Evolutionary conservation across 2,888 invertebrate species (phyloP), one percentile per base, ranked within the genome.

Genomic region (Tachina grossa): DNA sequence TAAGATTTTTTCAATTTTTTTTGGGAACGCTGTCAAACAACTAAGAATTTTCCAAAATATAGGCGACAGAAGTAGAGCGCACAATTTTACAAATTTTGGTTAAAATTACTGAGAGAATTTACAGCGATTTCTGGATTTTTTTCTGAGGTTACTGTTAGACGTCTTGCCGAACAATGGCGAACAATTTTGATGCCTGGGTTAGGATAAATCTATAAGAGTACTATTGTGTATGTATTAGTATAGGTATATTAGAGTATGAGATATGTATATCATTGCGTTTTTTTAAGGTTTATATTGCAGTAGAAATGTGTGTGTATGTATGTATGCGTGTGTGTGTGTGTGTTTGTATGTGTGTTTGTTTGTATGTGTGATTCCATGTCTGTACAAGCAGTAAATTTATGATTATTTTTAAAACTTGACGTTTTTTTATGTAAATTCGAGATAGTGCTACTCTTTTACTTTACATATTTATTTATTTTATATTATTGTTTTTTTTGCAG

Each of bases 391-490:
- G 65, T 55, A 61, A 74, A 74, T 83, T 69, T 74, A 59, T 43
- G 41, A 57, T 47, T 71, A 57, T 72, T 59, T 77, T 31, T 55
- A 22, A 49, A 59, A 78, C 9, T n/a, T 39, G 45, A 43, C 31
- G 19, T 53, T 39, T 75, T 68, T 47, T 74, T 55, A 16, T 13
- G 31, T 45, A 11, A 74, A 6, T 59, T 39, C 53, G 14, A 68
- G 55, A 69, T 68, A 61, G 47, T 72, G 19, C 41, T 16, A n/a
- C 14, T 16, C 63, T 80, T 65, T 59, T 57, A 59, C 39, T 59
- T 79, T 57, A 80, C 66, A 61, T 59, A 59, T 71, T 16, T 14
- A 79, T 79, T 75, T 79, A 72, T 47, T 78, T 59, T 47, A 16
- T 68, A 4, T 68, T 31, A 53, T 6, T 22, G 1, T 51, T 1